Conservation (phyloP, 2,113 vertebrate species). For the Callocephalon fimbriatum region DNA sequence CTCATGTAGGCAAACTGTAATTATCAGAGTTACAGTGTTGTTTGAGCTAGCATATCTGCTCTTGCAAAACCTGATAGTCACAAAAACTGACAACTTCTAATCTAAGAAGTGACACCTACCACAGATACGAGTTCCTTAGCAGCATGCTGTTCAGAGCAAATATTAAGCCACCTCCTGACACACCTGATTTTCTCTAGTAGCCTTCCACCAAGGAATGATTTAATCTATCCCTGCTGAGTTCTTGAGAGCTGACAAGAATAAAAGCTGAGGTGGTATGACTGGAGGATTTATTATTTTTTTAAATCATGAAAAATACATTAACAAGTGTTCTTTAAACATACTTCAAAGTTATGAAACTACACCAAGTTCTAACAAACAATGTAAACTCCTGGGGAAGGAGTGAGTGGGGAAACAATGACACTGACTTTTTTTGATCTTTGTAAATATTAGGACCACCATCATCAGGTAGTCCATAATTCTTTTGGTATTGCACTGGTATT, state of each 20-base stretch:
- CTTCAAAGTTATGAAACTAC: constrained; percentile 16
- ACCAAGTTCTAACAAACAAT: not conserved
- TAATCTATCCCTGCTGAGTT: constrained; percentile 21
- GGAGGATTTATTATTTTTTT: constrained; percentile 43
- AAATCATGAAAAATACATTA: constrained; percentile 42
- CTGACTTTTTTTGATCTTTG: not conserved
- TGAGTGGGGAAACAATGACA: not conserved
- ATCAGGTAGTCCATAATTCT: not conserved
- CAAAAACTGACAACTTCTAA: not conserved
- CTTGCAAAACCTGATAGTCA: not conserved
- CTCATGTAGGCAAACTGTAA: constrained; percentile 4
- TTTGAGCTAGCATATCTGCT: not conserved
- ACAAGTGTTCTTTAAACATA: constrained; percentile 12
- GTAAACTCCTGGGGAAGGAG: not conserved
- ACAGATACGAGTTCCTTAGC: not conserved
- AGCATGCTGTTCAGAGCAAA: not conserved
- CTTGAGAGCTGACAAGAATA: constrained; percentile 6
- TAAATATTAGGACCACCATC: not conserved
- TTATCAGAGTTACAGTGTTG: not conserved
- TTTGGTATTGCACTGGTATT: not conserved
- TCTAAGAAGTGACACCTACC: constrained; percentile 31
- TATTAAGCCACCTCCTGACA: constrained; percentile 31
- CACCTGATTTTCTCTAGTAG: constrained; percentile 26
- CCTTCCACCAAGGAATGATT: not conserved
- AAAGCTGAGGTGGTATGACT: constrained; percentile 11